Evolutionary conservation across 1,140 invertebrate species (phyloP).

Genomic region (Papilio polytes): DNA sequence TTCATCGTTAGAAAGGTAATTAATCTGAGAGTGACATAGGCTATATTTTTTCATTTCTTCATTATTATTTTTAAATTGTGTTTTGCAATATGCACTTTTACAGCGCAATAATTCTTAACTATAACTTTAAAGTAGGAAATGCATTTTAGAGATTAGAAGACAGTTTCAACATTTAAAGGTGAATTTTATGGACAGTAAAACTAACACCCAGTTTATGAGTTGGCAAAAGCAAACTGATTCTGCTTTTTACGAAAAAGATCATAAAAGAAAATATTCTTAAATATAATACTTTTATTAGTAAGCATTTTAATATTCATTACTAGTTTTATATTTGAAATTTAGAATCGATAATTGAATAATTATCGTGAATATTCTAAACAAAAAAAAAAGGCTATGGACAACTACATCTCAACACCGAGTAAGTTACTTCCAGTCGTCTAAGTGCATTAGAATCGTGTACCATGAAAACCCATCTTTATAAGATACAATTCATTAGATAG

Average conservation of each 20-base stretch:
- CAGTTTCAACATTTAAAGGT: slow-evolving; percentile 6
- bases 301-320: not conserved
- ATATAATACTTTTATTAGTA: not conserved
- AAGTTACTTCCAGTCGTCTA: not conserved
- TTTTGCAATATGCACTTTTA: not conserved
- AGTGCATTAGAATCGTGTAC: not conserved
- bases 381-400: too few relatives aligned
- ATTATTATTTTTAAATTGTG: too few relatives aligned
- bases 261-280: not conserved
- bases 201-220: not conserved
- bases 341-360: not conserved
- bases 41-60: too few relatives aligned
- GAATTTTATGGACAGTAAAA: slow-evolving; percentile 12
- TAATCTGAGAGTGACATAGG: too few relatives aligned
- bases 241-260: not conserved
- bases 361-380: too few relatives aligned
- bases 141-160: slow-evolving; percentile 28
- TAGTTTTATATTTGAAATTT: not conserved
- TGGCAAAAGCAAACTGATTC: not conserved
- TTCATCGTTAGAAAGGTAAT: too few relatives aligned
- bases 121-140: slow-evolving; percentile 27
- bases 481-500: not conserved
- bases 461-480: not conserved
- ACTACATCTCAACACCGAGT: too few relatives aligned
- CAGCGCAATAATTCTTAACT: slow-evolving; percentile 2